Percentiles rank a stretch among this genome's conserved stretches.
Conservation (phyloP, 2,888 invertebrate genomes). For the Terebella lapidaria region DNA sequence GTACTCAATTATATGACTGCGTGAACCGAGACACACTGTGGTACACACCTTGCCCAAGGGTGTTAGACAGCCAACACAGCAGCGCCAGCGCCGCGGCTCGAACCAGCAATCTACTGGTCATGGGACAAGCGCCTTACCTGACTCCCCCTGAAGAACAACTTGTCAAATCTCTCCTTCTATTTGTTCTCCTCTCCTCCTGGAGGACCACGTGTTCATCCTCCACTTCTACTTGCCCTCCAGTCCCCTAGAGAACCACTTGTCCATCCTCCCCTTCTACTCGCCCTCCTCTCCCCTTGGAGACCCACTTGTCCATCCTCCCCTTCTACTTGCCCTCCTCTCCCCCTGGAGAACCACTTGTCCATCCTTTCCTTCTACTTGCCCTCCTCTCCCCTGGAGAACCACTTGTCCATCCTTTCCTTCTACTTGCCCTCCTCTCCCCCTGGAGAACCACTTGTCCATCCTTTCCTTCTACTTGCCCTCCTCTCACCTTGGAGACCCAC, state of each 20-base stretch:
- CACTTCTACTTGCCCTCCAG: neutral
- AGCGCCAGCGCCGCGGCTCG: no score
- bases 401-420: neutral
- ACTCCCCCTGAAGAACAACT: neutral
- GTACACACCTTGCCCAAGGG: no score
- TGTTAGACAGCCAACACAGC: no score
- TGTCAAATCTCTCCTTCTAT: neutral
- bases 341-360: neutral
- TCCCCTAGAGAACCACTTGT: no score
- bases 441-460: no score
- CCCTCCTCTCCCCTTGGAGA: no score
- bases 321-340: neutral
- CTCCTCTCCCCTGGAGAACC: neutral
- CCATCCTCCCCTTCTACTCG: no score
- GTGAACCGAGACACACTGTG: no score
- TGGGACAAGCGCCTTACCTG: neutral
- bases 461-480: neutral
- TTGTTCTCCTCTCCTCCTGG: neutral
- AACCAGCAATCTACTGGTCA: no score
- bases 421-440: neutral
- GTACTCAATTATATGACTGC: no score
- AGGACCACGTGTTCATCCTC: neutral
- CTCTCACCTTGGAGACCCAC: neutral
- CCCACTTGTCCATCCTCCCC: neutral
- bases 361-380: neutral